Evolutionary conservation across 2,113 vertebrate species (phyloP).

Genomic region (Oreotrochilus melanogaster): DNA sequence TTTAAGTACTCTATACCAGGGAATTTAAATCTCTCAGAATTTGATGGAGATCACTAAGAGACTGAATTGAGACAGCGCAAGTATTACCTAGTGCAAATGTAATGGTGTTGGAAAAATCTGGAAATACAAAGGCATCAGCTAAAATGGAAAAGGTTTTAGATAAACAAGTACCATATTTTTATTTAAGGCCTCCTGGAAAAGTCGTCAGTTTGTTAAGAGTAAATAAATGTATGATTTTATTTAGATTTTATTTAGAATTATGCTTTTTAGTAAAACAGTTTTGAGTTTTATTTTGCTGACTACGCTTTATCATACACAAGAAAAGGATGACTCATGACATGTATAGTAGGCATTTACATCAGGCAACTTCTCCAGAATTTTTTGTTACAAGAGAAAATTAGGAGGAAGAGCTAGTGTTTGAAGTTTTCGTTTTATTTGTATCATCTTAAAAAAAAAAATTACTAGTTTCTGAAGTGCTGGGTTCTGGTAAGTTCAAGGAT

Average conservation of each 20-base stretch:
- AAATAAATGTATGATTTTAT: not conserved
- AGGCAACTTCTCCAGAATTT: not conserved
- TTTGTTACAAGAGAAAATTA: not conserved
- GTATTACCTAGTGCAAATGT: not conserved
- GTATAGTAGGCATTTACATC: not conserved
- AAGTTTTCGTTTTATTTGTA: not conserved
- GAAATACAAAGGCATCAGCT: not conserved
- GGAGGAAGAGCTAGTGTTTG: not conserved
- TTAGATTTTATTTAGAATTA: not conserved
- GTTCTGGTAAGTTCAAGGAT: not conserved
- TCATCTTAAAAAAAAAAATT: not conserved
- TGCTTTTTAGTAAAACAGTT: not conserved
- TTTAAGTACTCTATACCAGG: not conserved
- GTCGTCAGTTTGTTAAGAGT: not conserved
- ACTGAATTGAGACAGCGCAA: rapidly evolving
- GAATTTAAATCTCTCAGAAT: not conserved
- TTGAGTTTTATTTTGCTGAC: not conserved
- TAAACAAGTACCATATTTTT: not conserved
- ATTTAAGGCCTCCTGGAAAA: not conserved
- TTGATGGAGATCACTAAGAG: not conserved
- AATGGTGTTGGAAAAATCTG: not conserved
- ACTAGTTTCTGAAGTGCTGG: not conserved
- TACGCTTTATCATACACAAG: not conserved
- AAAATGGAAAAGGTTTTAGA: not conserved
- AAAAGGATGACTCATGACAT: not conserved